Evolutionary conservation across 1,140 invertebrate species (phyloP).

Genomic region (Calliopsis andreniformis): DNA sequence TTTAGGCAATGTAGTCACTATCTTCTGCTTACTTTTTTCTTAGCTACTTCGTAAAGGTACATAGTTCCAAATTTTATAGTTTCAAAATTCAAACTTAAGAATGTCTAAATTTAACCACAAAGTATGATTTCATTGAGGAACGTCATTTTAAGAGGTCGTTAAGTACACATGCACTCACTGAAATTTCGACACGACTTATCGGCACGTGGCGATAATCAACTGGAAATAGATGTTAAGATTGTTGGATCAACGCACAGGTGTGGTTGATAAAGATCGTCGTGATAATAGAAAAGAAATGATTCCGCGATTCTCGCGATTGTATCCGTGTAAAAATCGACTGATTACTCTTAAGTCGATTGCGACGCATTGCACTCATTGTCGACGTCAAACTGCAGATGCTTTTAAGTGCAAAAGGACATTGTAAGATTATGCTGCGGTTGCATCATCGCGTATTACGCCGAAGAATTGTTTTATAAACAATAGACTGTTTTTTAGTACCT

Average conservation of each 20-base stretch:
- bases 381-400: background rate
- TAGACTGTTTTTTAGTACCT: background rate
- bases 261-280: background rate
- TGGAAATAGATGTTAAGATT: background rate
- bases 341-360: background rate
- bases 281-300: constrained; percentile 13
- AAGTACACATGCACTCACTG: background rate
- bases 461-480: background rate
- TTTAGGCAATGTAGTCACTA: no score
- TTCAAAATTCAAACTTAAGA: no score
- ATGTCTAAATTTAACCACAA: no score
- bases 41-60: no score
- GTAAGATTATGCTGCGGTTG: constrained; percentile 7
- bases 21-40: no score
- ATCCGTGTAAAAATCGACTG: background rate
- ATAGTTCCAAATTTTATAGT: no score
- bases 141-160: background rate
- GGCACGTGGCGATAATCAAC: background rate
- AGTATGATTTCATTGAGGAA: background rate
- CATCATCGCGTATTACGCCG: constrained; percentile 10
- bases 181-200: constrained; percentile 13
- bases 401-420: background rate
- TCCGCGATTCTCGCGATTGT: constrained; percentile 1
- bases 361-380: background rate
- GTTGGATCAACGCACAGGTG: constrained; percentile 24